Conservation (phyloP, 2,888 invertebrate genomes). For the Nesidiocoris tenuis region DNA sequence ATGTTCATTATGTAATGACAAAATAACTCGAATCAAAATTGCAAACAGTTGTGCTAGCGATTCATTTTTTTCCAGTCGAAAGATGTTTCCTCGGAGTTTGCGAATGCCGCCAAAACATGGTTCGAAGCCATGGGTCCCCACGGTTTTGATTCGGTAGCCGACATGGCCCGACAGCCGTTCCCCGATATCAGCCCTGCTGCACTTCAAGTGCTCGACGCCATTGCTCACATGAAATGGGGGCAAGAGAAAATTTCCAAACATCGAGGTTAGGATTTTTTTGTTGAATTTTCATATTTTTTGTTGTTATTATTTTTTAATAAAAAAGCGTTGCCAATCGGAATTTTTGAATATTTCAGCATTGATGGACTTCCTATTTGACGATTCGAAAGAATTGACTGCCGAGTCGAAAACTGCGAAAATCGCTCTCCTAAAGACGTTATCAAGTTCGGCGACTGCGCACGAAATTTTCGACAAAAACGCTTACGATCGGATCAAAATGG, state of each 20-base stretch:
- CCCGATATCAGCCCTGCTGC: slow-evolving; percentile 72
- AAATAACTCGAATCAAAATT: too few species aligned
- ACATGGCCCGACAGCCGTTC: slow-evolving; percentile 75
- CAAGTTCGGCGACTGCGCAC: slow-evolving; percentile 56
- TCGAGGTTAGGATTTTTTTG: slow-evolving; percentile 60
- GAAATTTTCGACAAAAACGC: slow-evolving; percentile 54
- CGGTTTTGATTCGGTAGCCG: slow-evolving; percentile 64
- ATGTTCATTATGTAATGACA: slow-evolving; percentile 16
- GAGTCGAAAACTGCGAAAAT: slow-evolving; percentile 74
- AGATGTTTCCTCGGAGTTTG: slow-evolving; percentile 53
- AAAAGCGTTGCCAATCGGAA: background rate
- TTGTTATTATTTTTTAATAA: background rate
- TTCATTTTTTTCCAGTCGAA: slow-evolving; percentile 3
- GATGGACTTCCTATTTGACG: slow-evolving; percentile 75
- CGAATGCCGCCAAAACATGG: slow-evolving; percentile 64
- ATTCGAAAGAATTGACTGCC: slow-evolving; percentile 68
- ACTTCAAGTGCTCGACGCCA: slow-evolving; percentile 64
- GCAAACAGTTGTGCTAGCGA: too few species aligned
- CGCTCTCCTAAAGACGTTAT: slow-evolving; percentile 66
- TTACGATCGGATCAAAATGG: slow-evolving; percentile 11
- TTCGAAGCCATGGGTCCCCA: slow-evolving; percentile 59
- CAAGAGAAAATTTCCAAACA: slow-evolving; percentile 68
- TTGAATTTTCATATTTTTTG: background rate
- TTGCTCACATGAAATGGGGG: slow-evolving; percentile 77
- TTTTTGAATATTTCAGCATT: slow-evolving; percentile 60